A percentile compares a stretch with the other conserved stretches of the same genome.
Evolutionary conservation across 2,888 invertebrate species (phyloP).

Genomic region (Aphidius colemani): DNA sequence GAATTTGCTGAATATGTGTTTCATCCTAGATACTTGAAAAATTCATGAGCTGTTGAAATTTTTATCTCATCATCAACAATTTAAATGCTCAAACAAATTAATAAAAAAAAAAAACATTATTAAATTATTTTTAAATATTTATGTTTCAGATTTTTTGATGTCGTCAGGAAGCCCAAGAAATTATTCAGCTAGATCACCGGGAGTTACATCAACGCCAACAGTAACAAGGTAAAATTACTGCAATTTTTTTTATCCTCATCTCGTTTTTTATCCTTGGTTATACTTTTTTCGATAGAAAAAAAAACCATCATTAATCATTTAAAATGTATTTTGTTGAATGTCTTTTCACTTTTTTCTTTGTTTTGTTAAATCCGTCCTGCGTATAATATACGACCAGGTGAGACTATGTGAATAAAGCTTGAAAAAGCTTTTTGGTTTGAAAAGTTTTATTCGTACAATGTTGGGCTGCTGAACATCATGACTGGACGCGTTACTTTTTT

Average conservation of each 20-base stretch:
- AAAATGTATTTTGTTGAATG: background rate
- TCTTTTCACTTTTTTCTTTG: slow-evolving; percentile 4
- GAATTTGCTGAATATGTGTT: too few species aligned
- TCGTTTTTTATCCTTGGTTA: background rate
- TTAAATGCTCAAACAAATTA: too few species aligned
- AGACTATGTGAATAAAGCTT: too few species aligned
- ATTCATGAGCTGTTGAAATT: too few species aligned
- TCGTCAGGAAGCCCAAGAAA: slow-evolving; percentile 55
- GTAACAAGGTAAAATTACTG: slow-evolving; percentile 48
- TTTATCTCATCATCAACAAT: too few species aligned
- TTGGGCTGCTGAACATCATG: background rate
- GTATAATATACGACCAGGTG: background rate
- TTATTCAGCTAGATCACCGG: slow-evolving; percentile 54
- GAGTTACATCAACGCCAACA: slow-evolving; percentile 52
- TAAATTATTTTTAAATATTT: background rate
- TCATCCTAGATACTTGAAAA: too few species aligned
- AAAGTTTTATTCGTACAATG: background rate
- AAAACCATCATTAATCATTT: background rate
- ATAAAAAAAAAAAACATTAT: slow-evolving; percentile 1
- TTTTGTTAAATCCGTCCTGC: slow-evolving; percentile 1
- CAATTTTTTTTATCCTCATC: background rate
- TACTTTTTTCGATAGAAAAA: background rate
- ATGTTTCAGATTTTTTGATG: slow-evolving; percentile 58
- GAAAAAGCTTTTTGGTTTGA: background rate
- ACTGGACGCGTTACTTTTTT: slow-evolving; percentile 23